These are phyloP conservation scores for Tupaia chinensis DNA, from an alignment of 2,113 vertebrate species.

Conservation along the genomic window DNA sequence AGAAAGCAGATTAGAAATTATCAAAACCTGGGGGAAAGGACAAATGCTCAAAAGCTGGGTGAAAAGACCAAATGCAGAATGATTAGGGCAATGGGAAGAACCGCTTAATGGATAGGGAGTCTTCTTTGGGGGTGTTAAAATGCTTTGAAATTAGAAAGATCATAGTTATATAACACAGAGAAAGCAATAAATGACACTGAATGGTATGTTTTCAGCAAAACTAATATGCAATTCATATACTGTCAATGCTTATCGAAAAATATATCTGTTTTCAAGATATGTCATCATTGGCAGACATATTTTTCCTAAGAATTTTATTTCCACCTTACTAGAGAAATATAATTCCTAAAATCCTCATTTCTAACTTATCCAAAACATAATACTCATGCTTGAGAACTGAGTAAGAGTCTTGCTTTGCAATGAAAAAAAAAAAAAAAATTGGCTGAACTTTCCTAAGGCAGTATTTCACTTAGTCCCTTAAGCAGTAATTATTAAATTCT, in stretches of 20 bases:
- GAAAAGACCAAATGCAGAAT: background rate
- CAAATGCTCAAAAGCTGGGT: background rate
- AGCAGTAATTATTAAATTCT: background rate
- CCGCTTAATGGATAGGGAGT: background rate
- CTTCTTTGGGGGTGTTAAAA: background rate
- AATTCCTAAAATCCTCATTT: background rate
- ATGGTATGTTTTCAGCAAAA: constrained; percentile 20
- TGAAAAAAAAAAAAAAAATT: background rate
- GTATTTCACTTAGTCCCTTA: background rate
- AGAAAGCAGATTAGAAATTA: background rate
- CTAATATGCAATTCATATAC: background rate
- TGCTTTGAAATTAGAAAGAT: background rate
- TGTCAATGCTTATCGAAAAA: background rate
- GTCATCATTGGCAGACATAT: background rate
- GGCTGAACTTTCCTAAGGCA: background rate
- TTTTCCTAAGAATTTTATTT: constrained; percentile 24
- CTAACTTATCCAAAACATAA: background rate
- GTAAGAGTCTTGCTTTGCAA: background rate
- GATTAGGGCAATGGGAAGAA: background rate
- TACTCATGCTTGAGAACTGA: background rate
- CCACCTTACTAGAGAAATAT: background rate
- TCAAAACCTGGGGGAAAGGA: background rate
- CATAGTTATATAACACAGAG: background rate
- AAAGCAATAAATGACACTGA: background rate
- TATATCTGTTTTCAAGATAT: background rate